Base-by-base conservation (phyloP, 2,888 invertebrate species). In the Rhagium mordax region DNA sequence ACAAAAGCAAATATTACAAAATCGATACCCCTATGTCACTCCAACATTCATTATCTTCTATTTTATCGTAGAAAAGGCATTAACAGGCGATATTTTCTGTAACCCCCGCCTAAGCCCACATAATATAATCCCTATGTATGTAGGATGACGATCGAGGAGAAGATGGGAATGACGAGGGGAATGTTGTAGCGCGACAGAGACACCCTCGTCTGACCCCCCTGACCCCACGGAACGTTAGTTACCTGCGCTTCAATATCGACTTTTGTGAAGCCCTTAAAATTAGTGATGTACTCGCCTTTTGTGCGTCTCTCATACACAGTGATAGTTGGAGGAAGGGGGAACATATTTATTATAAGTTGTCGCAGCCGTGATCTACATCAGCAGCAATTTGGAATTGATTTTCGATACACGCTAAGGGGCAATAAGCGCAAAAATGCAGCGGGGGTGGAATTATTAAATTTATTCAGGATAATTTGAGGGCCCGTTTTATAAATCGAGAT, bases 171-270 rank as follows among this genome's bases (percentile, higher is more conserved):
- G 48, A 64, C 64, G 15, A 27, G 16, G 64, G 47, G 29, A 27
- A 60, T 60, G 24, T 29, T 64, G 51, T 64, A 48, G 18, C 49
- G 29, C 5, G 64, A 48, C 15, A 64, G 49, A 21, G 48, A 29
- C 15, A 47, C 51, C 29, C 20, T 20, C 16, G 8, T 62, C 8
- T 47, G 20, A 33, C 33, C 13, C 47, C 62, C 48, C 18, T 15
- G 27, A 27, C 51, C 29, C 57, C 16, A 15, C 57, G 29, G 29
- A 57, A 24, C 57, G 4, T 16, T 16, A 29, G 57, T 57, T 57
- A 29, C 57, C 57, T 48, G 27, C 64, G 27, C 51, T 27, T 24
- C 64, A 16, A 41, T 48, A 64, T 64, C 64, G 64, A 51, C 57
- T 57, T 57, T 57, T 16, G 27, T 24, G 57, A 57, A 57, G 24